Conservation (phyloP, 2,113 vertebrate species). For the Neogale vison region DNA sequence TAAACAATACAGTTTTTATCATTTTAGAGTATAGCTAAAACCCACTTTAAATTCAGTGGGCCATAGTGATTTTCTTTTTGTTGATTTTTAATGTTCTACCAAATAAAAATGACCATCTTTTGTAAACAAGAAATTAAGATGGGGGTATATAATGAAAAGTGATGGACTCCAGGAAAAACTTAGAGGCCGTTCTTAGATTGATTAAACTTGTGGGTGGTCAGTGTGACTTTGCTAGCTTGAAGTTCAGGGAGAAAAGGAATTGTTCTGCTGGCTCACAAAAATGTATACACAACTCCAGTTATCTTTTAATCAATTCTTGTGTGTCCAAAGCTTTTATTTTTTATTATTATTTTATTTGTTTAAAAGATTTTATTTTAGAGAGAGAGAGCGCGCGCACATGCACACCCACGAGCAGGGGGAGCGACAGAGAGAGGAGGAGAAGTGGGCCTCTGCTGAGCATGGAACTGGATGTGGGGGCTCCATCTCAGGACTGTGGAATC, state of each 20-base stretch:
- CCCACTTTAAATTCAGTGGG: not conserved
- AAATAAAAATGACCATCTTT: slow-evolving; percentile 61
- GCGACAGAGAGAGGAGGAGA: too few relatives aligned
- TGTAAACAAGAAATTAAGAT: not conserved
- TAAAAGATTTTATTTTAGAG: too few relatives aligned
- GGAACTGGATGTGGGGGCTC: too few relatives aligned
- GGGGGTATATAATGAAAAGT: not conserved
- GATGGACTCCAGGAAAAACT: not conserved
- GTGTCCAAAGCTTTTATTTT: slow-evolving; percentile 7
- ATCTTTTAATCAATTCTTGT: not conserved
- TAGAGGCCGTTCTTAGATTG: not conserved
- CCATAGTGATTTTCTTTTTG: not conserved
- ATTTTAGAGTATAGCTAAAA: slow-evolving; percentile 44
- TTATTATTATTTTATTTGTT: too few relatives aligned
- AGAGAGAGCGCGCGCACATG: too few relatives aligned
- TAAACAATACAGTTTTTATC: slow-evolving; percentile 7
- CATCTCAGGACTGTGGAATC: too few relatives aligned
- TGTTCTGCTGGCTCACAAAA: not conserved
- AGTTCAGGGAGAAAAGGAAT: not conserved
- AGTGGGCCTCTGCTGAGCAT: too few relatives aligned
- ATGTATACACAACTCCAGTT: not conserved
- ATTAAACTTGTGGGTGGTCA: slow-evolving; percentile 11
- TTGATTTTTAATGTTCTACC: slow-evolving; percentile 43
- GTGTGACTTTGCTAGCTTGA: not conserved
- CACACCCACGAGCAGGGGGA: too few relatives aligned